phyloP scores from a whole-genome alignment of 2,888 invertebrate genomes.

The Reticulitermes lucifugus region DNA sequence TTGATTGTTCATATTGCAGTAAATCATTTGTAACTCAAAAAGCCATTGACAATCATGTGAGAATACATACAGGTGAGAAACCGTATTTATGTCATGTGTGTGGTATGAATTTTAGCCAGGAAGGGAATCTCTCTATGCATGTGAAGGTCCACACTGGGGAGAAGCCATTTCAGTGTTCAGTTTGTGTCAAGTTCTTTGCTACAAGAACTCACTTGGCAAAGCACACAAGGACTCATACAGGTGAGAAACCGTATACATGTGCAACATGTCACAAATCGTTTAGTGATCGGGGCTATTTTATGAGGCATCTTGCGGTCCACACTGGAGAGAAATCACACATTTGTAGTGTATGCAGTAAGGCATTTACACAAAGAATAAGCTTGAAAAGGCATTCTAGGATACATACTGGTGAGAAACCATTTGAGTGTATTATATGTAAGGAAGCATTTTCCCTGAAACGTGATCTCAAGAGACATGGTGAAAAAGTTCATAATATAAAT shows the following conservation, averaged over 20 bases:
- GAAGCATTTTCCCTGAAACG: slow-evolving; percentile 25
- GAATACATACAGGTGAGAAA: slow-evolving; percentile 37
- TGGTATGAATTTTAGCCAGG: slow-evolving; percentile 23
- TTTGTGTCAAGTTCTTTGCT: slow-evolving; percentile 29
- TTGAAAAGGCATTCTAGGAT: slow-evolving; percentile 17
- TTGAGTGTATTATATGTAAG: slow-evolving; percentile 12
- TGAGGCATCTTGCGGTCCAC: slow-evolving; percentile 12
- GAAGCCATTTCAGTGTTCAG: slow-evolving; percentile 30
- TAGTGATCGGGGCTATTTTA: slow-evolving; percentile 26
- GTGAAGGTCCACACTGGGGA: slow-evolving; percentile 38
- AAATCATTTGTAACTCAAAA: slow-evolving; percentile 21
- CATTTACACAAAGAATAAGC: slow-evolving; percentile 18
- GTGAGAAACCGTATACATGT: slow-evolving; percentile 32
- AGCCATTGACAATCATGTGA: slow-evolving; percentile 35
- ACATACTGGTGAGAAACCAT: slow-evolving; percentile 31
- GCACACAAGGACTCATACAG: slow-evolving; percentile 27
- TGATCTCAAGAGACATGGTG: slow-evolving; percentile 20
- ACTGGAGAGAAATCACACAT: slow-evolving; percentile 8
- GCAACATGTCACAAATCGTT: slow-evolving; percentile 48
- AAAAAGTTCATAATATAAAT: slow-evolving; percentile 6
- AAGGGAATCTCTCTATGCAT: slow-evolving; percentile 26
- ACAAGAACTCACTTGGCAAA: slow-evolving; percentile 21
- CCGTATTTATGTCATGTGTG: slow-evolving; percentile 42
- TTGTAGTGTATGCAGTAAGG: slow-evolving; percentile 5
- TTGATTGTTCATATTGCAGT: background rate